Conservation (phyloP, 2,797 vertebrate genomes). For the Odontamblyopus rebecca region DNA sequence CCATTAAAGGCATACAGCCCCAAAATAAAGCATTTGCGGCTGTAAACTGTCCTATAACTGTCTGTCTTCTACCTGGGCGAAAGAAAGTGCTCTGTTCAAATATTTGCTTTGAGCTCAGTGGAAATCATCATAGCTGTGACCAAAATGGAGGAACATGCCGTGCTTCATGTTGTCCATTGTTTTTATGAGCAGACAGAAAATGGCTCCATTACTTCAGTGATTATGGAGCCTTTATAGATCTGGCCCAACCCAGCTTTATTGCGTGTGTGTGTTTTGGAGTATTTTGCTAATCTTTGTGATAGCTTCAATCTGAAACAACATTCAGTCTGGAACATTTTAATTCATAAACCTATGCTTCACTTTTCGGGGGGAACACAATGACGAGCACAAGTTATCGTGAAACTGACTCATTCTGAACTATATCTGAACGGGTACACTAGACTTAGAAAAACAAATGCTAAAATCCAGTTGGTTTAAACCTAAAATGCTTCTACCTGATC, state of each 20-base stretch:
- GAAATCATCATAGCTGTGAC: neutral
- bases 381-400: neutral
- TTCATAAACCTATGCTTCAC: neutral
- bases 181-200: slow-evolving; percentile 6
- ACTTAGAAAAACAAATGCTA: too few species aligned
- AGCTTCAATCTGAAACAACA: neutral
- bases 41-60: neutral
- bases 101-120: slow-evolving; percentile 18
- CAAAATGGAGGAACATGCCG: neutral
- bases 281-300: slow-evolving; percentile 11
- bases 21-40: neutral
- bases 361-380: neutral
- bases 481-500: too few species aligned
- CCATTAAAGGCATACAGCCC: too few species aligned
- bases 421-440: neutral
- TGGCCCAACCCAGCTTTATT: neutral
- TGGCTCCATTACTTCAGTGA: slow-evolving; percentile 8
- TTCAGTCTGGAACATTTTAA: neutral
- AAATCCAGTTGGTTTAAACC: too few species aligned
- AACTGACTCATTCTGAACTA: neutral
- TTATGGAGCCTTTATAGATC: neutral
- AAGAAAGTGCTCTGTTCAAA: slow-evolving; percentile 7
- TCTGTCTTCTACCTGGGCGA: slow-evolving; percentile 1
- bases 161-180: slow-evolving; percentile 3
- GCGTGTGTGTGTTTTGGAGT: neutral